Evolutionary conservation across 2,888 invertebrate genomes (phyloP).

Genomic region (Seira sanloemensis): DNA sequence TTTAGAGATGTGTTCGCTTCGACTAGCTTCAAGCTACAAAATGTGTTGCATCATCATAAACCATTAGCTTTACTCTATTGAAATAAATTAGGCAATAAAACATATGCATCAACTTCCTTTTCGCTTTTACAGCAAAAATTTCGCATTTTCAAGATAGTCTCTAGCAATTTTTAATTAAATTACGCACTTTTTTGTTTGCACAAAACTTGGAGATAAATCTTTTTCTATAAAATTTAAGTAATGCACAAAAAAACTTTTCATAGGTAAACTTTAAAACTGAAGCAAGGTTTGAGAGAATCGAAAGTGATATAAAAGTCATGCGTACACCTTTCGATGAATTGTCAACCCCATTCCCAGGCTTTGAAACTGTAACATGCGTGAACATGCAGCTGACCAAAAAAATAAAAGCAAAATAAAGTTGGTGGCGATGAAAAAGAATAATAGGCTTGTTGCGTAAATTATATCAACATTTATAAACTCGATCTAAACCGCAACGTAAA

Average conservation of each 20-base stretch:
- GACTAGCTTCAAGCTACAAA: too few species aligned
- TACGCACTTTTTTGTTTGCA: slow-evolving; percentile 23
- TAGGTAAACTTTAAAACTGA: too few species aligned
- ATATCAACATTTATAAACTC: slow-evolving; percentile 20
- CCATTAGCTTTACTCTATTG: too few species aligned
- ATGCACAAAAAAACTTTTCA: background rate
- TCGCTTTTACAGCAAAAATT: slow-evolving; percentile 31
- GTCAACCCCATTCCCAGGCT: slow-evolving; percentile 58
- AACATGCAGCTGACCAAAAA: background rate
- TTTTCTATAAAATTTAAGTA: slow-evolving; percentile 28
- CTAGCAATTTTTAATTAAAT: slow-evolving; percentile 39
- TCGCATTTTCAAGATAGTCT: background rate
- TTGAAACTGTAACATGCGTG: slow-evolving; percentile 16
- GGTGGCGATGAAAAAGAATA: background rate
- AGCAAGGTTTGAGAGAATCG: slow-evolving; percentile 43
- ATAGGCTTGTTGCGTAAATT: slow-evolving; percentile 46
- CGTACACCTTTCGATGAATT: slow-evolving; percentile 56
- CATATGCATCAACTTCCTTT: slow-evolving; percentile 30
- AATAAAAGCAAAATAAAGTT: slow-evolving; percentile 31
- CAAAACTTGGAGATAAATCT: background rate
- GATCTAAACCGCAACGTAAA: background rate
- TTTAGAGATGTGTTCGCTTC: too few species aligned
- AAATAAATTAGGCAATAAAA: background rate
- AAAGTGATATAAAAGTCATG: slow-evolving; percentile 57
- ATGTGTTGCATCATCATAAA: too few species aligned